Evolutionary conservation across 2,797 vertebrate genomes (phyloP).

Genomic region (Smutsia temminckii): DNA sequence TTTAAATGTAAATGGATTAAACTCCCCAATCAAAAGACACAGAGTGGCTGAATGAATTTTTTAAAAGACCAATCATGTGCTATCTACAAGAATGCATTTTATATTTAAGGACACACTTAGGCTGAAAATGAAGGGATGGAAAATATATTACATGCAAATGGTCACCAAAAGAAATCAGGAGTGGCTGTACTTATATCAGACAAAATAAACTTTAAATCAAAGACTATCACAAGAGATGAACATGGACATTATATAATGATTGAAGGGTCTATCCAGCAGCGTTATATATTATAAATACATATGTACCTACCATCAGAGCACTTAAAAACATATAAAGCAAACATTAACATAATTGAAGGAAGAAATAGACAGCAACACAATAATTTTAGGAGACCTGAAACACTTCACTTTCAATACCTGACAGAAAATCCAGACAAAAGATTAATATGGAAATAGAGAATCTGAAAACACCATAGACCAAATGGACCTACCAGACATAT

Average conservation of each 20-base stretch:
- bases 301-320: neutral
- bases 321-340: neutral
- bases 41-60: neutral
- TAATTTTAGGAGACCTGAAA: neutral
- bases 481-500: neutral
- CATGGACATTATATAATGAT: neutral
- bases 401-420: neutral
- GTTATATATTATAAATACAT: neutral
- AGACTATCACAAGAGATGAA: neutral
- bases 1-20: neutral
- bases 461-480: neutral
- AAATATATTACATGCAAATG: neutral
- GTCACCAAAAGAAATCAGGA: neutral
- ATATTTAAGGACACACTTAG: neutral
- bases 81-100: neutral
- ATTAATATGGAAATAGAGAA: neutral
- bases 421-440: neutral
- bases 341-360: neutral
- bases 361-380: neutral
- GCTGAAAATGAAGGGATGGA: neutral
- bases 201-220: neutral
- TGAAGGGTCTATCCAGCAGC: neutral
- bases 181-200: neutral
- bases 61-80: neutral
- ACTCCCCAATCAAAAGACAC: neutral